Percentiles rank a stretch among this genome's conserved stretches.
phyloP scores from a whole-genome alignment of 2,113 vertebrate species.

The Penelope pileata region DNA sequence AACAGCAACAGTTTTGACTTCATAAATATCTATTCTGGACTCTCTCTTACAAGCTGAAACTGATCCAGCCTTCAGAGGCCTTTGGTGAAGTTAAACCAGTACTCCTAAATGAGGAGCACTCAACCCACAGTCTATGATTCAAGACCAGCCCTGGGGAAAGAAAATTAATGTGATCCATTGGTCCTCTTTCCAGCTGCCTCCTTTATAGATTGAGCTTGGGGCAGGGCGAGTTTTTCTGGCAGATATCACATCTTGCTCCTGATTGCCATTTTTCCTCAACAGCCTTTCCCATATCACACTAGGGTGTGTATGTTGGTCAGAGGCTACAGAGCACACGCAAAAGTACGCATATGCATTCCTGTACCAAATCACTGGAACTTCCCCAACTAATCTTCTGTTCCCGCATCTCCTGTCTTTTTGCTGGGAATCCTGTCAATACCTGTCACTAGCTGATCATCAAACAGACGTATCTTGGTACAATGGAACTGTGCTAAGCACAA shows the following conservation, averaged over 20 bases:
- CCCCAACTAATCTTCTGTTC: neutral
- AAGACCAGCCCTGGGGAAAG: neutral
- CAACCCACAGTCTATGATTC: neutral
- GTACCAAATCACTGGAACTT: rapidly evolving
- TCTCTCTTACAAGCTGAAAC: neutral
- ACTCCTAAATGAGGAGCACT: neutral
- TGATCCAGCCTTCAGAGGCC: neutral
- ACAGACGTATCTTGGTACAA: neutral
- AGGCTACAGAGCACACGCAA: neutral
- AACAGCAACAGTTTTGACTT: neutral
- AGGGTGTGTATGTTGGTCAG: neutral
- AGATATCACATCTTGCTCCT: neutral
- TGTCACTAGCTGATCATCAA: neutral
- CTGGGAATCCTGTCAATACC: neutral
- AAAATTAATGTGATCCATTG: neutral
- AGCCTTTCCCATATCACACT: neutral
- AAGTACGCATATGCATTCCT: neutral
- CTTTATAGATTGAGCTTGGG: neutral
- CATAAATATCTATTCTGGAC: neutral
- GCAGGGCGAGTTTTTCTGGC: neutral
- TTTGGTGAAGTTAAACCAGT: neutral
- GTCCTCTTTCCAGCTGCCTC: neutral
- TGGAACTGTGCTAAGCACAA: neutral
- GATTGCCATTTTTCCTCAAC: neutral
- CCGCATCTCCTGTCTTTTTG: neutral